Base-by-base conservation (phyloP, 2,797 vertebrate species). In the Amblyopsis hoosieri region DNA sequence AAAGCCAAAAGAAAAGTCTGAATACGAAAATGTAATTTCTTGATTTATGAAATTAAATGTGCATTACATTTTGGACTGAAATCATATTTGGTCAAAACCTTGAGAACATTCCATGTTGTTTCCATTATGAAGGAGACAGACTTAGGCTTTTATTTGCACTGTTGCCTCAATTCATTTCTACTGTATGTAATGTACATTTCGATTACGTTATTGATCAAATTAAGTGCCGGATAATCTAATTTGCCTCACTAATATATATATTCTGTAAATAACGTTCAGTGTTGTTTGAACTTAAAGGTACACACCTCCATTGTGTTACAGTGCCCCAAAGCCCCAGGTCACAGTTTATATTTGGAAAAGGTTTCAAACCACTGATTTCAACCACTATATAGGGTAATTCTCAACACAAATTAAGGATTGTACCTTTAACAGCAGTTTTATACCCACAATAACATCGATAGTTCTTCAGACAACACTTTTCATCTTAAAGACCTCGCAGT, bases 121-220 rank as follows among this genome's bases (percentile, higher is more conserved):
- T 91, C 7, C 37, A 42, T 42, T 8, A 87, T 89, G 81, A 89
- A 83, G 47, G 74, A 84, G 85, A 89, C 92, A 93, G 91, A 85
- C 90, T 88, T 79, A 87, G 89, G 91, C 92, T 94, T 93, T 91
- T 85, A 92, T 94, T 96, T 97, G 95, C 95, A 96, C 94, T 96
- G 95, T 93, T 91, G 85, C 87, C 90, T 95, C 91, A 82, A 62
- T 82, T 81, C 51, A 72, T 83, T 87, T 84, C 81, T 85, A 88
- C 86, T 91, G 89, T 90, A 89, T 56, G 82, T 86, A 74, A 69
- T 84, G 79, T 86, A 89, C 85, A 81, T 84, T 57, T 68, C 54
- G 14, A 70, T 87, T 79, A 71, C 61, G 69, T 72, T 71, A 70
- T 64, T 72, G 78, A 86, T 86, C 76, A 73, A 80, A 85, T 87